A percentile compares a stretch with the other conserved stretches of the same genome.
Conservation (phyloP, 2,113 vertebrate species). For the Neolamprologus devosi region DNA sequence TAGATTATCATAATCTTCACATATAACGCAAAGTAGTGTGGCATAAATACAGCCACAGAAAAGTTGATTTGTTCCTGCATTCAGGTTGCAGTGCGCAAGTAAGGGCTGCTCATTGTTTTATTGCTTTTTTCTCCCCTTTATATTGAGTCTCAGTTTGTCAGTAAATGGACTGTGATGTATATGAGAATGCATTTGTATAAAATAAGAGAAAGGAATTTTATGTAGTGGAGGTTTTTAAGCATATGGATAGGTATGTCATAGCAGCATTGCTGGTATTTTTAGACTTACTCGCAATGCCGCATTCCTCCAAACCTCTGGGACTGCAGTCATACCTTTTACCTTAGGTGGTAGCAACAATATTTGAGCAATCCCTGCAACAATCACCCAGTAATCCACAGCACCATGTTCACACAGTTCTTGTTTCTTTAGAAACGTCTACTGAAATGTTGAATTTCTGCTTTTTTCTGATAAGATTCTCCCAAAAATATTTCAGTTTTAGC, state of each 20-base stretch:
- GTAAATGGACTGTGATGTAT: not conserved
- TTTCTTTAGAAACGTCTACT: not conserved
- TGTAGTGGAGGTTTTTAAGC: not conserved
- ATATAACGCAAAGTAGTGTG: not conserved
- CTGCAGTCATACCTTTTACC: not conserved
- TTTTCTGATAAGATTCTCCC: not conserved
- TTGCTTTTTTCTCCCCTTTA: not conserved
- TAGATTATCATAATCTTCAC: not conserved
- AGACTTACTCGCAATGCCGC: not conserved
- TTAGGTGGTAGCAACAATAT: not conserved
- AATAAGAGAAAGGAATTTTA: not conserved
- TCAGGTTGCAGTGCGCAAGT: not conserved
- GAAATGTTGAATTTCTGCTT: not conserved
- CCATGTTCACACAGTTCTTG: not conserved
- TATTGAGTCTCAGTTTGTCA: not conserved
- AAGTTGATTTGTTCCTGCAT: not conserved
- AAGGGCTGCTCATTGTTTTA: not conserved
- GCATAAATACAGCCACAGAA: not conserved
- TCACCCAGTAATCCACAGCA: not conserved
- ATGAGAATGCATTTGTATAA: not conserved
- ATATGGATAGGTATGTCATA: not conserved
- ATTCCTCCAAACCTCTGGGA: not conserved
- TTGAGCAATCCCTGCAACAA: not conserved
- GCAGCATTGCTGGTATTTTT: not conserved
- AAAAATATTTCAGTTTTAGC: not conserved